These are phyloP conservation scores for Cyprinella venusta DNA, from an alignment of 2,797 vertebrate species.

Conservation along the genomic window DNA sequence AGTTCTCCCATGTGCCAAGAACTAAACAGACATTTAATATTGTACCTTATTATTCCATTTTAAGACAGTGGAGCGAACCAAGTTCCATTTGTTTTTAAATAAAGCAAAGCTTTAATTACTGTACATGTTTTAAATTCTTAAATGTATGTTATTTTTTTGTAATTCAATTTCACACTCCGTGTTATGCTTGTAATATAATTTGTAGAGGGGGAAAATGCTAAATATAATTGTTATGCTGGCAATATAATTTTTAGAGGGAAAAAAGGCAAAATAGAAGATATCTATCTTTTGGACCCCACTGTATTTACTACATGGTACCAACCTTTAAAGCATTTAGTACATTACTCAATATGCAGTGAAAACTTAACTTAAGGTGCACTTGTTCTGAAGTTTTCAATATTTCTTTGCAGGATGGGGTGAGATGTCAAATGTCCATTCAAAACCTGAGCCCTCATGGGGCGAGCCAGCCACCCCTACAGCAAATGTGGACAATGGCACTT, in stretches of 20 bases:
- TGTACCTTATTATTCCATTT: conserved; percentile 6
- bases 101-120: background rate
- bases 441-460: conserved; percentile 83
- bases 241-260: background rate
- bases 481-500: conserved; percentile 92
- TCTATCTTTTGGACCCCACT: background rate
- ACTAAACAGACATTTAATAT: conserved; percentile 32
- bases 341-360: background rate
- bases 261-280: background rate
- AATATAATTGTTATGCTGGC: background rate
- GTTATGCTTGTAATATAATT: background rate
- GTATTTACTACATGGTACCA: background rate
- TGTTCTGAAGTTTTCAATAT: conserved; percentile 50
- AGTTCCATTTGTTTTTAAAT: background rate
- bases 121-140: background rate
- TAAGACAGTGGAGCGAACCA: background rate
- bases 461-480: conserved; percentile 84
- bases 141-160: background rate
- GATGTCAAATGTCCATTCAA: conserved; percentile 72
- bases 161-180: background rate
- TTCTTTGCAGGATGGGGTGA: conserved; percentile 88
- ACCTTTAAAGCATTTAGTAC: background rate
- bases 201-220: background rate
- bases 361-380: background rate
- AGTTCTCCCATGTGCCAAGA: conserved; percentile 51